Percentiles rank a stretch among this genome's conserved stretches.
Conservation (phyloP, 2,113 vertebrate species). For the Puffinus mauretanicus region DNA sequence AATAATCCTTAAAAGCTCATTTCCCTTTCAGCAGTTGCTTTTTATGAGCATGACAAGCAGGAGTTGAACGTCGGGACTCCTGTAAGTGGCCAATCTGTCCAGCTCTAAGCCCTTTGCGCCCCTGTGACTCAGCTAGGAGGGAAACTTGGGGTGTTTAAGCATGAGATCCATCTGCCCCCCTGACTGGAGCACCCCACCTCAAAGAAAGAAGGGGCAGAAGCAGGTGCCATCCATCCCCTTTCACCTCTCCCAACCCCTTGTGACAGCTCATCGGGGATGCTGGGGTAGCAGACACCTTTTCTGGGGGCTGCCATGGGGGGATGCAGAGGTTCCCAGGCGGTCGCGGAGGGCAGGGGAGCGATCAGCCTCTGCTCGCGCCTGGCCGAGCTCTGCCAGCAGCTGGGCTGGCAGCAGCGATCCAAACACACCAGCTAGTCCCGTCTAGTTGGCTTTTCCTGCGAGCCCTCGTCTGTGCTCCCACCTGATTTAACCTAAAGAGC, state of each 20-base stretch:
- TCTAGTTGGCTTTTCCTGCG: not conserved
- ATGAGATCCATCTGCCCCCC: not conserved
- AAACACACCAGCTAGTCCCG: not conserved
- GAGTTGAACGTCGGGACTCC: not conserved
- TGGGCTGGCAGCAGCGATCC: not conserved
- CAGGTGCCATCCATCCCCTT: accelerated
- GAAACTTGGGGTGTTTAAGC: not conserved
- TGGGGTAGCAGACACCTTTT: not conserved
- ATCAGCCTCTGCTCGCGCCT: not conserved
- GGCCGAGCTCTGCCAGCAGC: not conserved
- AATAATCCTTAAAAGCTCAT: not conserved
- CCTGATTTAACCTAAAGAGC: not conserved
- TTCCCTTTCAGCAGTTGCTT: not conserved
- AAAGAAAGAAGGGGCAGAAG: not conserved
- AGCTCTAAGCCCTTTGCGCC: not conserved
- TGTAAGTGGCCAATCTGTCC: not conserved
- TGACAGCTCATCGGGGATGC: accelerated
- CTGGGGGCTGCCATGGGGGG: accelerated
- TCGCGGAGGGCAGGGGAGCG: not conserved
- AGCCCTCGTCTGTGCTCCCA: not conserved
- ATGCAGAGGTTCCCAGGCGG: not conserved
- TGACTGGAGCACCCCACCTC: not conserved
- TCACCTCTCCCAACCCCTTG: not conserved
- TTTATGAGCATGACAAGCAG: not conserved
- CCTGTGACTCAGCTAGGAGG: not conserved